Base-by-base conservation (phyloP, 2,888 invertebrate species). In the Drosophila imparisetae region DNA sequence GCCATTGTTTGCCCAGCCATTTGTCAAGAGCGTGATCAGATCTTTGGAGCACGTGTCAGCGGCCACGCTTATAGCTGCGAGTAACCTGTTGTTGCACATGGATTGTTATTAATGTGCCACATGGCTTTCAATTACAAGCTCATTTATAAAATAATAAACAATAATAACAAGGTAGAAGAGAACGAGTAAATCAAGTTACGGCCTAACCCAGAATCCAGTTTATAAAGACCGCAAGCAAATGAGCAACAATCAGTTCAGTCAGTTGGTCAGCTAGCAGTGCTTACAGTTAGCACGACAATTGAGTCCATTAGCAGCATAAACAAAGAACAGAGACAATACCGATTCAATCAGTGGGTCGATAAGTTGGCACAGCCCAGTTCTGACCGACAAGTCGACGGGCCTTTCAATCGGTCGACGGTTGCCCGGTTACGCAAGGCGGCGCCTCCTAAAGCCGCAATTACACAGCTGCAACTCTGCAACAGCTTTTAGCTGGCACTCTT, bases 391-490 rank as follows among this genome's bases (percentile, higher is more conserved):
- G 38, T 57, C 52, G 24, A 27, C 50, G 6, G 63, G 50, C 30
- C 63, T 57, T 53, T 64, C 32, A 64, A 50, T 65, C 61, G 40
- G 53, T 27, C 52, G 24, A 24, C 45, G 32, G 57, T 53, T 54
- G 57, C 55, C 52, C 42, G 63, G 76, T 83, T 83, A 70, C 67
- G 86, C 71, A 83, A 85, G 68, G 64, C 55, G 64, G 54, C 65
- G 75, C 72, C 72, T 38, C 24, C 52, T 42, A 48, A 48, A 48
- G 45, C 73, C 30, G 29, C 67, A 69, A 53, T 65, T 40, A 57
- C 42, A 11, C 36, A 27, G 48, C 59, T 62, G 48, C 63, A 24
- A 18, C 38, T 38, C 21, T 38, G 38, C 50, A 45, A 8, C 15
- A 45, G 8, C 15, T 45, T 24, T 45, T 13, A 27, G 70, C 70